Conservation (phyloP, 2,888 invertebrate genomes). For the Nemotelus pantherinus region DNA sequence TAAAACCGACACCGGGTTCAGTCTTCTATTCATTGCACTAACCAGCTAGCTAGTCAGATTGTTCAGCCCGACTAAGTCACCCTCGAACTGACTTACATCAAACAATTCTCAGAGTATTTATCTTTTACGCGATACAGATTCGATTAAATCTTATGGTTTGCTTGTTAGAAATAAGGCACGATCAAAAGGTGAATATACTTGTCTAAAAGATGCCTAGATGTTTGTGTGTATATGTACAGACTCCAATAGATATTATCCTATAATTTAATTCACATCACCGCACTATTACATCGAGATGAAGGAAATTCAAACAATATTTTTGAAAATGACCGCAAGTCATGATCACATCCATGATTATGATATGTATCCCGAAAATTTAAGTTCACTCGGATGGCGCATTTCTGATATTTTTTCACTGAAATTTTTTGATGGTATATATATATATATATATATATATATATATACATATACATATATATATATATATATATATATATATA, state of each 20-base stretch:
- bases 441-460: no score
- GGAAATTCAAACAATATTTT: constrained; percentile 37
- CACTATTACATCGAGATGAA: neutral
- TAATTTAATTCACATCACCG: no score
- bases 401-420: no score
- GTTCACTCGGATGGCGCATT: no score
- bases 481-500: no score
- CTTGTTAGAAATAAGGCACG: constrained; percentile 29
- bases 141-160: neutral
- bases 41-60: neutral
- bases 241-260: no score
- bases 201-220: no score
- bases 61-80: neutral
- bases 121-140: neutral
- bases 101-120: constrained; percentile 33
- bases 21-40: no score
- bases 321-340: constrained; percentile 37
- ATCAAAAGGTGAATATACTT: constrained; percentile 29
- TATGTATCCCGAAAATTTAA: neutral
- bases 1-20: neutral
- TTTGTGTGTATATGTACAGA: no score
- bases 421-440: no score
- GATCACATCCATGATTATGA: constrained; percentile 29
- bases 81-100: constrained; percentile 29
- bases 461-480: no score